Percentiles rank a stretch among this genome's conserved stretches.
These are phyloP conservation scores for Aphelenchoides besseyi DNA, from an alignment of 1,140 invertebrate genomes.

Conservation along the genomic window DNA sequence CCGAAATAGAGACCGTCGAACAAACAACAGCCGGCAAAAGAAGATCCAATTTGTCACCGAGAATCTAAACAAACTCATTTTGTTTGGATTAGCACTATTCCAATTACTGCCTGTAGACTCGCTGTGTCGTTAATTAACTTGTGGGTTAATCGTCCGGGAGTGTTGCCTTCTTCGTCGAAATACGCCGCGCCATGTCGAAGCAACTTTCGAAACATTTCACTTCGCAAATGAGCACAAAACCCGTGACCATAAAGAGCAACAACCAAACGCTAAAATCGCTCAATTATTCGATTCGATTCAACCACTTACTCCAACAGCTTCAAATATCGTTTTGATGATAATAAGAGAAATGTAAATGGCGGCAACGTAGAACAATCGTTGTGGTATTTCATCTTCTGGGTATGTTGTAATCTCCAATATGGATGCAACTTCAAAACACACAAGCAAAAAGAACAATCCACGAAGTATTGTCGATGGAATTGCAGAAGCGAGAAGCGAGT, in stretches of 20 bases:
- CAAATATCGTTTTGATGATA: slow-evolving; percentile 55
- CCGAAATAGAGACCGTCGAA: slow-evolving; percentile 49
- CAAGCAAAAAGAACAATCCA: slow-evolving; percentile 53
- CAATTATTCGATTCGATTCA: background rate
- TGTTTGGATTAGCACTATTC: too few relatives aligned
- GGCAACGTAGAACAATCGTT: slow-evolving; percentile 47
- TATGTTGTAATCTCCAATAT: slow-evolving; percentile 50
- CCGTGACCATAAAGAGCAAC: slow-evolving; percentile 59
- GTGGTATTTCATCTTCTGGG: slow-evolving; percentile 37
- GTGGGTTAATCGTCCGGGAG: slow-evolving; percentile 53
- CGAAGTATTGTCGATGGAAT: slow-evolving; percentile 50
- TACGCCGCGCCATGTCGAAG: slow-evolving; percentile 58
- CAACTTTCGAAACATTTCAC: slow-evolving; percentile 57
- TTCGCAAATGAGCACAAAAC: slow-evolving; percentile 51
- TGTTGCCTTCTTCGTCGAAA: slow-evolving; percentile 57
- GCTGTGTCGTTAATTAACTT: slow-evolving; percentile 57
- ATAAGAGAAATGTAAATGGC: slow-evolving; percentile 52
- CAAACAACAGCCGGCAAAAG: slow-evolving; percentile 55
- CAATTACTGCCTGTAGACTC: slow-evolving; percentile 51
- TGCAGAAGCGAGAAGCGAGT: slow-evolving; percentile 32
- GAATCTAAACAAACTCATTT: slow-evolving; percentile 38
- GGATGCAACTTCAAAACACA: slow-evolving; percentile 53
- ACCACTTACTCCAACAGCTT: slow-evolving; percentile 47
- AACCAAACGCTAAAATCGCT: slow-evolving; percentile 51
- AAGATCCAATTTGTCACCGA: slow-evolving; percentile 55